Evolutionary conservation across 2,113 vertebrate species (phyloP).

Genomic region (Chaetops frenatus): DNA sequence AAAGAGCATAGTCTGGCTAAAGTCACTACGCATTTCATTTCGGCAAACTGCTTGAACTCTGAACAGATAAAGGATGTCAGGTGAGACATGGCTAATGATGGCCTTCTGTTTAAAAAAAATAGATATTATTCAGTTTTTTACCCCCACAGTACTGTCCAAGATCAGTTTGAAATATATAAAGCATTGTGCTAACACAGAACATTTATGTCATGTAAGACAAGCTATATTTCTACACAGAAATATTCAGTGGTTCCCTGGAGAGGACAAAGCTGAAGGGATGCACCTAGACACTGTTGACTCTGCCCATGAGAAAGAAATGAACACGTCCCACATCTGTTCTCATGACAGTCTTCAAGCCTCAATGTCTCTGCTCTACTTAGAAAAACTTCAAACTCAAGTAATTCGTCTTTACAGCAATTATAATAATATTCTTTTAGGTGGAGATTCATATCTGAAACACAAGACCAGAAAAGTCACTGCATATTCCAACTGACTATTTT

Average conservation of each 20-base stretch:
- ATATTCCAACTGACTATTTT: neutral
- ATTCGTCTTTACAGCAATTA: neutral
- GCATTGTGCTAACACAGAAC: constrained; percentile 46
- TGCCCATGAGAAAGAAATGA: neutral
- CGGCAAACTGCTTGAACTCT: constrained; percentile 92
- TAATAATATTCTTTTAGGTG: neutral
- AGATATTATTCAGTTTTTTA: constrained; percentile 72
- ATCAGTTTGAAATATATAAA: constrained; percentile 53
- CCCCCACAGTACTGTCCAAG: constrained; percentile 56
- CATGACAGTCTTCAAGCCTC: neutral
- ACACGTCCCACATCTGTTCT: neutral
- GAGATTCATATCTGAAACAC: neutral
- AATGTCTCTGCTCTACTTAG: neutral
- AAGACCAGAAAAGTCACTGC: neutral
- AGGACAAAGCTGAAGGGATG: neutral
- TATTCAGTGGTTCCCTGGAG: neutral
- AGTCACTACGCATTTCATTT: constrained; percentile 96
- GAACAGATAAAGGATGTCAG: constrained; percentile 94
- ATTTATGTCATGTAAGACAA: neutral
- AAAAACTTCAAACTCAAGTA: neutral
- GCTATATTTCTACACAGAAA: neutral
- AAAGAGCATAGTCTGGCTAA: constrained; percentile 97
- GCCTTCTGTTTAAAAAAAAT: constrained; percentile 86
- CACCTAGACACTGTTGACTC: neutral
- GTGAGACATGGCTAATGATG: constrained; percentile 88